A percentile compares a stretch with the other conserved stretches of the same genome.
phyloP scores from a whole-genome alignment of 92 coral and sea anemone genomes.

The Chrysogorgia sp. region DNA sequence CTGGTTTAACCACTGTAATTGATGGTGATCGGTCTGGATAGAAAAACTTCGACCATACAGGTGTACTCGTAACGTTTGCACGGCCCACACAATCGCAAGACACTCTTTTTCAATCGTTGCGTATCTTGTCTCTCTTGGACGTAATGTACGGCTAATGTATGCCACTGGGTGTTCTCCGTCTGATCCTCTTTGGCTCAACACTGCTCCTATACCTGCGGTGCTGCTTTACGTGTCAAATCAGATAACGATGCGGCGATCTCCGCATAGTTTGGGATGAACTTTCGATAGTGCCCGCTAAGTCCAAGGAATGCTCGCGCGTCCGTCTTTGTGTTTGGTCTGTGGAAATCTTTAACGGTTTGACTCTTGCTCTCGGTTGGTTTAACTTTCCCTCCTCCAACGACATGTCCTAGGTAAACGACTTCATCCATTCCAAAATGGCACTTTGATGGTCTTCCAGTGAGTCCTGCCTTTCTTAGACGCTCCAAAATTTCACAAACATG shows the following conservation, averaged over 20 bases:
- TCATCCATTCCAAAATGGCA: constrained; percentile 21
- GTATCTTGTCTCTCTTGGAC: too few relatives aligned
- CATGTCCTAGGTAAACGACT: constrained; percentile 43
- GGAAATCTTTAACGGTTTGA: constrained; percentile 14
- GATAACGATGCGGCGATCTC: constrained; percentile 53
- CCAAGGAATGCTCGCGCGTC: constrained; percentile 42
- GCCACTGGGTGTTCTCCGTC: too few relatives aligned
- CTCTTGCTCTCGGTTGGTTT: constrained; percentile 25
- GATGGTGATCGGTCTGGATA: too few relatives aligned
- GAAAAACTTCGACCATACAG: too few relatives aligned
- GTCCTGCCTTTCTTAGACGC: constrained; percentile 24
- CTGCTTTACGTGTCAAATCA: constrained; percentile 26
- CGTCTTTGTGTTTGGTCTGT: constrained; percentile 47
- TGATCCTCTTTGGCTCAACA: too few relatives aligned
- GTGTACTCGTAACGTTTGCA: too few relatives aligned
- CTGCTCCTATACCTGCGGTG: too few relatives aligned
- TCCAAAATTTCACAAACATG: constrained; percentile 34
- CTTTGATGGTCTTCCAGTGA: constrained; percentile 55
- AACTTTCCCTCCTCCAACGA: constrained; percentile 11
- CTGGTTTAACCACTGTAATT: too few relatives aligned
- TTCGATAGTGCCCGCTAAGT: constrained; percentile 42
- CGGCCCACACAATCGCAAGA: too few relatives aligned
- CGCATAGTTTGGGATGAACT: constrained; percentile 60
- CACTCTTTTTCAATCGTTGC: too few relatives aligned
- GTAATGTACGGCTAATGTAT: too few relatives aligned